Base-by-base conservation (phyloP, 2,113 vertebrate genomes). In the Hassar affinis region DNA sequence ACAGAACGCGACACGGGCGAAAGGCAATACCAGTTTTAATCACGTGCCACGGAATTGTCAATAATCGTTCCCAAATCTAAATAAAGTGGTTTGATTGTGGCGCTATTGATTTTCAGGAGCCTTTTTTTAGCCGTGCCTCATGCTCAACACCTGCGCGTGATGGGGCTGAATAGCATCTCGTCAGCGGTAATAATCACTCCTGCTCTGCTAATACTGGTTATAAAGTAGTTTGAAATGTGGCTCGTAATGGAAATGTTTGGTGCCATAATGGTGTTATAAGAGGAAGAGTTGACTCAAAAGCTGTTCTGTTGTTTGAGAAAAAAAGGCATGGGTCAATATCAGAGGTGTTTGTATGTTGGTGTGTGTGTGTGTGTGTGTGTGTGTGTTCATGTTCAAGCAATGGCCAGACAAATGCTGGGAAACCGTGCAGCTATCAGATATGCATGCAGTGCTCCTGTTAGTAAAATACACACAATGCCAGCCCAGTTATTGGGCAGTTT, bases 261-360 rank as follows among this genome's bases (percentile, higher is more conserved):
- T 87, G 79, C 35, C 30, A 25, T 64, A 10, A 27, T 84, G 5
- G n/a, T 42, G 51, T 47, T 49, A 49, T 27, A 57, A 61, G 66
- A 87, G 81, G 68, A 66, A 86, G 80, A 59, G 69, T 79, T 30
- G 72, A 87, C 12, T 10, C 83, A 47, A 79, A 80, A n/a, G 49
- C 79, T 71, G 77, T 88, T 88, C 81, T 86, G 87, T 85, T 90
- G 88, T 93, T 90, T 90, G 64, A 56, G 83, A 83, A 38, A 66
- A 83, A 81, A 84, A 86, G 85, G 76, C 80, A 74, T 82, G 80
- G 77, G 80, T 90, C 86, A 84, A 85, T 88, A 90, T 76, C 85
- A 35, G 62, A 71, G 64, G 81, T 52, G 25, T 9, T 25, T 54
- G 68, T 62, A 79, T 80, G 66, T 82, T 71, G 59, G 71, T 81